Evolutionary conservation across 2,113 vertebrate species (phyloP).

Genomic region (Coptodon bakossiorum): DNA sequence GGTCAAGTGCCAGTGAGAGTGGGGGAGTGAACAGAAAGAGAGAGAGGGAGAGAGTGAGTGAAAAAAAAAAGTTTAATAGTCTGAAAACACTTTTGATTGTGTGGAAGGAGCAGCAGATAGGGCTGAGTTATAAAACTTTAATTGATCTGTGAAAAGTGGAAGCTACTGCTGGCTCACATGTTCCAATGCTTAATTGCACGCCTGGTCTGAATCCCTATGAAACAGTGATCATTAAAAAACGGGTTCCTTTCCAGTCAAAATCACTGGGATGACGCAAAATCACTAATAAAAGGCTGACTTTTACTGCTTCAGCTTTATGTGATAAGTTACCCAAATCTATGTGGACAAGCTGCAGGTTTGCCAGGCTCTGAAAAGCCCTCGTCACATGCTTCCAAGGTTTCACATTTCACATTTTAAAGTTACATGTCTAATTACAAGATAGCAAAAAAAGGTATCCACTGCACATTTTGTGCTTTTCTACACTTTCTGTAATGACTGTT

Average conservation of each 20-base stretch:
- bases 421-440: constrained; percentile 16
- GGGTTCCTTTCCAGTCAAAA: constrained; percentile 58
- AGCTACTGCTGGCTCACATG: constrained; percentile 68
- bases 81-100: constrained; percentile 73
- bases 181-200: constrained; percentile 66
- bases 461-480: not conserved
- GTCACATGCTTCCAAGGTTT: constrained; percentile 47
- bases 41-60: not conserved
- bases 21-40: not conserved
- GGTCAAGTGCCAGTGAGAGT: constrained; percentile 64
- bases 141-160: constrained; percentile 74
- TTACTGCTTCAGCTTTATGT: constrained; percentile 63
- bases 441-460: not conserved
- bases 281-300: constrained; percentile 64
- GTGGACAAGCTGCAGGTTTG: constrained; percentile 46
- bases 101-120: constrained; percentile 68
- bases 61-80: constrained; percentile 56
- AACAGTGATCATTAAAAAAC: constrained; percentile 70
- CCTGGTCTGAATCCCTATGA: constrained; percentile 60
- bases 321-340: constrained; percentile 67
- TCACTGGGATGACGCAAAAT: constrained; percentile 69
- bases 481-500: rapidly evolving
- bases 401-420: constrained; percentile 47
- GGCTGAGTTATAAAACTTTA: constrained; percentile 69
- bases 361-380: constrained; percentile 35